These are phyloP conservation scores for Actinostola sp. DNA, from an alignment of 92 coral and sea anemone species.

Conservation along the genomic window DNA sequence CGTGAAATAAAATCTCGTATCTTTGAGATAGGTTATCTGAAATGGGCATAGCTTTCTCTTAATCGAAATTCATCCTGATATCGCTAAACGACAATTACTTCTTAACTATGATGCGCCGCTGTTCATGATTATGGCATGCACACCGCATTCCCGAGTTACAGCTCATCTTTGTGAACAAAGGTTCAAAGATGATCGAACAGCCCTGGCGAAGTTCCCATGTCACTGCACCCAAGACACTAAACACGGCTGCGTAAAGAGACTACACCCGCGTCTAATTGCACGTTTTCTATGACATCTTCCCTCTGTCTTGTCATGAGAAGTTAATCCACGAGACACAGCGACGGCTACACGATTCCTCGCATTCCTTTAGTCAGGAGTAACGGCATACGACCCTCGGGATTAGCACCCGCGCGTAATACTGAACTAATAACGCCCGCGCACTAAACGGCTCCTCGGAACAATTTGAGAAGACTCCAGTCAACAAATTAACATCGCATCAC, in stretches of 20 bases:
- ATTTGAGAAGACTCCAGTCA: constrained; percentile 35
- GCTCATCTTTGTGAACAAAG: background rate
- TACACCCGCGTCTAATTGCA: constrained; percentile 1
- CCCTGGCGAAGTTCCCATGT: constrained; percentile 1
- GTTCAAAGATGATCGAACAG: background rate
- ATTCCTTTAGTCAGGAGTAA: constrained; percentile 16
- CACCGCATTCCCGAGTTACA: background rate
- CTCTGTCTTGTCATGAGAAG: constrained; percentile 12
- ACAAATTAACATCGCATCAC: constrained; percentile 28
- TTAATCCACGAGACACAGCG: constrained; percentile 29
- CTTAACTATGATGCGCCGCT: background rate
- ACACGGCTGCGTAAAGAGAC: too few species aligned
- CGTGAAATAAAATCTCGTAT: background rate
- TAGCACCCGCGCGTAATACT: constrained; percentile 11
- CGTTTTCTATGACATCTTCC: constrained; percentile 7
- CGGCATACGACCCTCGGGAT: constrained; percentile 12
- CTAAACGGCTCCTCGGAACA: constrained; percentile 40
- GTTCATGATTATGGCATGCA: background rate
- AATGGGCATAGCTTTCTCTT: background rate
- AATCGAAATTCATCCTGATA: background rate
- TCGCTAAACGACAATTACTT: background rate
- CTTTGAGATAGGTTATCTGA: background rate
- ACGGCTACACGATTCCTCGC: constrained; percentile 18
- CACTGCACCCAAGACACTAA: background rate
- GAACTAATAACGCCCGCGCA: constrained; percentile 20